phyloP scores from a whole-genome alignment of 2,888 invertebrate genomes.

The Epinotia ramella region DNA sequence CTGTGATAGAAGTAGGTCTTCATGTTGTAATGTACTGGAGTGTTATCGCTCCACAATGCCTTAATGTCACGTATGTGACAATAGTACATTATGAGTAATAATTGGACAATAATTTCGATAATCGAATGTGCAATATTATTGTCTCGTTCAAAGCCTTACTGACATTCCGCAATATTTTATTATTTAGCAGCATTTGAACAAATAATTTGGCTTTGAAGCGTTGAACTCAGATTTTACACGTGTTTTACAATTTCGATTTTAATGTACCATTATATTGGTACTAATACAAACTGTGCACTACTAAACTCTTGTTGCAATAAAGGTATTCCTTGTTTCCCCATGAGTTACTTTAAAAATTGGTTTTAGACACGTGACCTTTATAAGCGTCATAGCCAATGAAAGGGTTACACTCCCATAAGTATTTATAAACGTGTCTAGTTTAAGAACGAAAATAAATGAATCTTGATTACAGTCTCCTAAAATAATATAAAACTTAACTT shows the following conservation, averaged over 20 bases:
- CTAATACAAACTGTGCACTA: no score
- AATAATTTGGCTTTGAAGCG: background rate
- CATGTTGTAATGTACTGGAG: constrained; percentile 13
- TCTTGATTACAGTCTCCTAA: background rate
- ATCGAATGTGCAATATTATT: constrained; percentile 8
- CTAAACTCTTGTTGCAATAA: background rate
- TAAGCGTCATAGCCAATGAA: background rate
- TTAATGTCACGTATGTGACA: constrained; percentile 27
- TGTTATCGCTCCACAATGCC: constrained; percentile 16
- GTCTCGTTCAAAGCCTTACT: constrained; percentile 17
- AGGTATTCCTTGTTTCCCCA: background rate
- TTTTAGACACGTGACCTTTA: background rate
- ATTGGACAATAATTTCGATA: constrained; percentile 23
- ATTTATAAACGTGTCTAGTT: background rate
- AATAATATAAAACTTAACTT: background rate
- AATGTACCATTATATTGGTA: no score
- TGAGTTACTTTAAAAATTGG: background rate
- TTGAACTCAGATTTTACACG: background rate
- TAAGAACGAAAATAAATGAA: no score
- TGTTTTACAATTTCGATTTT: background rate
- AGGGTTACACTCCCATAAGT: background rate
- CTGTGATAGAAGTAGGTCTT: constrained; percentile 67
- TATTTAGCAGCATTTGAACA: background rate
- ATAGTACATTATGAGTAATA: constrained; percentile 25
- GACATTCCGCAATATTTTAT: background rate